Base-by-base conservation (phyloP, 2,797 vertebrate genomes). In the Lacerta bilineata region DNA sequence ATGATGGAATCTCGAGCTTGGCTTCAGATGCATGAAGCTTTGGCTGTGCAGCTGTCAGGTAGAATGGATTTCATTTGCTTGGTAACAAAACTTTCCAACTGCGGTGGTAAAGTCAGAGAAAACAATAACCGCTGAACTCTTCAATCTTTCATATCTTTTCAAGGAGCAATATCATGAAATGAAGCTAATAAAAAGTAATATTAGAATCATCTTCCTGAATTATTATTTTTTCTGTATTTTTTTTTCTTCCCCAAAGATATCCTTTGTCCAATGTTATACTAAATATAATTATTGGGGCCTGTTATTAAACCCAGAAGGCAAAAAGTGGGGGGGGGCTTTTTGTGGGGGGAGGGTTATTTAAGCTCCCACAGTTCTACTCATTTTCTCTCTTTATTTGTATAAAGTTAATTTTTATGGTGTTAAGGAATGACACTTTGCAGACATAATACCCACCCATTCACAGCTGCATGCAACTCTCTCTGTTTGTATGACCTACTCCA, bases 171-270 rank as follows among this genome's bases (percentile, higher is more conserved):
- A 77, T 39, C 39, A 76, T 33, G 5, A 72, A n/a, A 43, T 66
- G 10, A 83, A 91, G 77, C 29, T 74, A 90, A 89, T 89, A 86
- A 89, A 77, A 87, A 25, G 17, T 71, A 83, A 25, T 88, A n/a
- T 86, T 90, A 68, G 66, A 64, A 88, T 72, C 69, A 1, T 64
- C 10, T 0, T 8, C 64, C 43, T 69, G 33, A 66, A 55, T 68
- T 80, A 89, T 43, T 43, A 9, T 55, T 82, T 75, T 79, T 66
- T 2, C 5, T 80, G 59, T 20, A 81, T 69, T 79, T 46, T 55
- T 55, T 75, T 55, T 75, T 59, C 61, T 18, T 66, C 88, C 66
- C 41, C 55, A 80, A 77, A 86, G 72, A 76, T 66, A 55, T 23
- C 8, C 39, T 33, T 66, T 85, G 17, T 69, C 29, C 64, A 75